Conservation (phyloP, 2,797 vertebrate species). For the Sebastes cheni region DNA sequence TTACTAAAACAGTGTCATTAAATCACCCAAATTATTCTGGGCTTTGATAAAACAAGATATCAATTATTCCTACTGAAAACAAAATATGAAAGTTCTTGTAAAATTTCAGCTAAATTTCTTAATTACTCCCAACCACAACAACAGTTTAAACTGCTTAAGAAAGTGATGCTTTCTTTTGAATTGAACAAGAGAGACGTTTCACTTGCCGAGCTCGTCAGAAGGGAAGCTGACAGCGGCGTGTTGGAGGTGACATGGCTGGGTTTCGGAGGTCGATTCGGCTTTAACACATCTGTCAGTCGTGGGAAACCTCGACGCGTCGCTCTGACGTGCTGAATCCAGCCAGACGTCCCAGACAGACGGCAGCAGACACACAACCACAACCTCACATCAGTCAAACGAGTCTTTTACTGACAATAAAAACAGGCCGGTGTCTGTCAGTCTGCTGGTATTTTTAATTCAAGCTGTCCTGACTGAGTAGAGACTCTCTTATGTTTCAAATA, state of each 20-base stretch:
- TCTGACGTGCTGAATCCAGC: slow-evolving; percentile 67
- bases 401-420: slow-evolving; percentile 60
- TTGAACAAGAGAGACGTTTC: slow-evolving; percentile 57
- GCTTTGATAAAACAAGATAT: slow-evolving; percentile 43
- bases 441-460: slow-evolving; percentile 71
- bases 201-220: slow-evolving; percentile 57
- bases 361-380: slow-evolving; percentile 66
- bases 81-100: slow-evolving; percentile 10
- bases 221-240: slow-evolving; percentile 66
- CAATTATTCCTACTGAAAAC: slow-evolving; percentile 27
- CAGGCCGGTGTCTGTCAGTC: slow-evolving; percentile 58
- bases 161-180: slow-evolving; percentile 41
- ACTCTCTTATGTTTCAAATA: slow-evolving; percentile 41
- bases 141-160: slow-evolving; percentile 38
- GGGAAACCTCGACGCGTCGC: slow-evolving; percentile 61
- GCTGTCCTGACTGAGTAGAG: slow-evolving; percentile 40
- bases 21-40: slow-evolving; percentile 39
- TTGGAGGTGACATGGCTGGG: slow-evolving; percentile 70
- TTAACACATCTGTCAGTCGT: slow-evolving; percentile 75
- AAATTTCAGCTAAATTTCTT: slow-evolving; percentile 10
- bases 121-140: slow-evolving; percentile 47
- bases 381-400: slow-evolving; percentile 70
- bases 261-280: slow-evolving; percentile 59
- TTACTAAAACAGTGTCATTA: slow-evolving; percentile 24
- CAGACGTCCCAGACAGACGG: slow-evolving; percentile 71